Evolutionary conservation across 1,140 invertebrate genomes (phyloP).

Genomic region (Choristoneura fumiferana): DNA sequence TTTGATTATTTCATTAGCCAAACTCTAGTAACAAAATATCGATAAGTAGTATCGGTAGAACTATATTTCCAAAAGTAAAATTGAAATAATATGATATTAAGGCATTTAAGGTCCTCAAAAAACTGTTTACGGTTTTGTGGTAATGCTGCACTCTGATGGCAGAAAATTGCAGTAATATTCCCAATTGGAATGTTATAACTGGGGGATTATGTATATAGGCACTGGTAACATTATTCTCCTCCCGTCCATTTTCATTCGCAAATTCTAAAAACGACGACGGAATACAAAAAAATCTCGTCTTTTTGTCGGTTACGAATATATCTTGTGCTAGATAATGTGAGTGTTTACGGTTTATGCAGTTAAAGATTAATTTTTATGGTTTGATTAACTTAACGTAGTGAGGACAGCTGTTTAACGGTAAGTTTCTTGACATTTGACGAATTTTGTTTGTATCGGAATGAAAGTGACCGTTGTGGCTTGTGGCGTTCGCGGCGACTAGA

Average conservation of each 20-base stretch:
- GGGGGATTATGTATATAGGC: neutral
- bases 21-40: too few species aligned
- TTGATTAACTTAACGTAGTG: slow-evolving; percentile 27
- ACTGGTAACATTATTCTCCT: slow-evolving; percentile 44
- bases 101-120: too few species aligned
- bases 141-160: too few species aligned
- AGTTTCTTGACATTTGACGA: slow-evolving; percentile 57
- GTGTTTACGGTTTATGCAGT: slow-evolving; percentile 37
- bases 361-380: slow-evolving; percentile 42
- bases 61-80: too few species aligned
- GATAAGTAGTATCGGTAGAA: too few species aligned
- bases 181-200: too few species aligned
- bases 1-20: too few species aligned
- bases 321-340: slow-evolving; percentile 59
- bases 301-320: slow-evolving; percentile 61
- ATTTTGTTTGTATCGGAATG: slow-evolving; percentile 66
- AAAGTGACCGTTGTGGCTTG: slow-evolving; percentile 71
- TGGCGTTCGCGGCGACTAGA: slow-evolving; percentile 45
- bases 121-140: too few species aligned
- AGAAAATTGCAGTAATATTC: too few species aligned
- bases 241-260: slow-evolving; percentile 70
- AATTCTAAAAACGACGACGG: slow-evolving; percentile 72
- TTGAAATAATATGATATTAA: too few species aligned
- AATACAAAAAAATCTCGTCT: slow-evolving; percentile 52
- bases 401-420: slow-evolving; percentile 47